phyloP scores from a whole-genome alignment of 2,888 invertebrate genomes.

The Conchocele bisecta region DNA sequence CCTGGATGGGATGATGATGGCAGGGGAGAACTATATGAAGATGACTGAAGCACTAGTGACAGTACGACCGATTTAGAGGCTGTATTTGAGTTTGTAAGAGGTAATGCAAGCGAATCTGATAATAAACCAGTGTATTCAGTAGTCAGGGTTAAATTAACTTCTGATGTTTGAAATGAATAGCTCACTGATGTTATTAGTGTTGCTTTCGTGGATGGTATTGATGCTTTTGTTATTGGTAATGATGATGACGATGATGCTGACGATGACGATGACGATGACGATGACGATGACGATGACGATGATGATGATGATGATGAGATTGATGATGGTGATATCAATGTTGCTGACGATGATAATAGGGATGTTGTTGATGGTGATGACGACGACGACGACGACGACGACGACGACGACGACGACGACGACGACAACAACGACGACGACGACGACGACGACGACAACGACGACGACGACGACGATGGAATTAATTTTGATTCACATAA shows the following conservation, averaged over 20 bases:
- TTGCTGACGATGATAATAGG: not conserved
- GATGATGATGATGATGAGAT: not conserved
- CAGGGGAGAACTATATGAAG: no score
- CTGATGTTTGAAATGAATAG: no score
- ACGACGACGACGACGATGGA: not conserved
- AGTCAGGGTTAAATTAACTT: no score
- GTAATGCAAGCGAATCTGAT: no score
- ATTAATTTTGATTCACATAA: constrained; percentile 26
- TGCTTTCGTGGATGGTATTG: constrained; percentile 6
- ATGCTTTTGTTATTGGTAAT: not conserved
- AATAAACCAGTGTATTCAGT: no score
- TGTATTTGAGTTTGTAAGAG: no score
- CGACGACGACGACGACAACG: not conserved
- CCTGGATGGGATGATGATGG: no score
- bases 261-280: not conserved
- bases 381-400: not conserved
- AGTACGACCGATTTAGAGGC: no score
- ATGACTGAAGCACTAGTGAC: no score
- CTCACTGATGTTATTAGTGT: constrained; percentile 1
- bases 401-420: not conserved
- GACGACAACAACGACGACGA: not conserved
- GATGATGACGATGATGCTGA: not conserved
- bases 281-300: not conserved
- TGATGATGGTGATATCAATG: not conserved
- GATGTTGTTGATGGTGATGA: not conserved